Conservation (phyloP, 2,113 vertebrate species). For the Elephantulus edwardii region DNA sequence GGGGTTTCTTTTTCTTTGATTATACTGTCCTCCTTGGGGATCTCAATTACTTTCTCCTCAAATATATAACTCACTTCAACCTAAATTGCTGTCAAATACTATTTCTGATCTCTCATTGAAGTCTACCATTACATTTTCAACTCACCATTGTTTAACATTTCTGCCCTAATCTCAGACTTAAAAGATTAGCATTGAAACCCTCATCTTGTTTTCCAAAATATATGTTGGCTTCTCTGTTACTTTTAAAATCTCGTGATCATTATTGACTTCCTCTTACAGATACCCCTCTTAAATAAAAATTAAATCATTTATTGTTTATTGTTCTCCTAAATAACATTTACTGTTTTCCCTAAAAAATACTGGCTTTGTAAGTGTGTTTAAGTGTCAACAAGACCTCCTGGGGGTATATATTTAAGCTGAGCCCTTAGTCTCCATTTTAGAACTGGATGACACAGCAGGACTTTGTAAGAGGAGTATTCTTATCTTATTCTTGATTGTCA, state of each 20-base stretch:
- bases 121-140: not conserved
- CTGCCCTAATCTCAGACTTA: not conserved
- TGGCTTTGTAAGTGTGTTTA: not conserved
- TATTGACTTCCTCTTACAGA: not conserved
- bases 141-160: too few relatives aligned
- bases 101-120: too few relatives aligned
- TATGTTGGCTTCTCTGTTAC: not conserved
- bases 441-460: too few relatives aligned
- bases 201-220: not conserved
- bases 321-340: too few relatives aligned
- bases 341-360: not conserved
- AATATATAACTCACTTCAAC: not conserved
- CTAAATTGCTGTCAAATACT: accelerated
- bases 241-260: not conserved
- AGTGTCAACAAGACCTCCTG: too few relatives aligned
- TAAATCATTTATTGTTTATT: not conserved
- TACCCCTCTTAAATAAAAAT: not conserved
- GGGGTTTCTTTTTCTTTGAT: not conserved
- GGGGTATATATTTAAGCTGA: too few relatives aligned
- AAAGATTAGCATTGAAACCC: not conserved
- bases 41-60: too few relatives aligned
- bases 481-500: too few relatives aligned
- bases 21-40: accelerated
- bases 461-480: too few relatives aligned
- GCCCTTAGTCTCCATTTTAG: too few relatives aligned